These are phyloP conservation scores for Corydoras maculifer DNA, from an alignment of 2,113 vertebrate genomes.

Conservation along the genomic window DNA sequence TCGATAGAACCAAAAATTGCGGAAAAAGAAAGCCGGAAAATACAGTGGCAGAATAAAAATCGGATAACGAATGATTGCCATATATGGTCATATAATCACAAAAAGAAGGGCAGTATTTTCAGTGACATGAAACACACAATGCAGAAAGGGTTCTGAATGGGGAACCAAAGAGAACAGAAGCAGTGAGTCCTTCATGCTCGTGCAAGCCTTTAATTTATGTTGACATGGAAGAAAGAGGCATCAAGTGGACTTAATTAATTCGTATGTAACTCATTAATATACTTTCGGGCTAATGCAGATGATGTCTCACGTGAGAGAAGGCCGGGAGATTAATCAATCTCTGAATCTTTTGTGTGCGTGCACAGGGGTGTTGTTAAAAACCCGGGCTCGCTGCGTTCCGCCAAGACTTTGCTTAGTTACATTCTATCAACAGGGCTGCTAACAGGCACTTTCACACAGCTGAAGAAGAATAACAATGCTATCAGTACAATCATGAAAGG, in stretches of 20 bases:
- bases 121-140: too few species aligned
- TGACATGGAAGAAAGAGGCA: conserved; percentile 34
- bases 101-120: too few species aligned
- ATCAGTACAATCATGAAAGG: not conserved
- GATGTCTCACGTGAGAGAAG: conserved; percentile 16
- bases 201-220: conserved; percentile 51
- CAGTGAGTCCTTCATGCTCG: conserved; percentile 42
- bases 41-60: too few species aligned
- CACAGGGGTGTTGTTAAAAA: not conserved
- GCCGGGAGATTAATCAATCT: conserved; percentile 6
- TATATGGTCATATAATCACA: too few species aligned
- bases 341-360: not conserved
- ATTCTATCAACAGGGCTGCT: not conserved
- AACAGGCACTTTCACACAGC: not conserved
- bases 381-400: not conserved
- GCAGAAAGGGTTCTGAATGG: conserved; percentile 18
- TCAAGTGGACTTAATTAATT: conserved; percentile 43
- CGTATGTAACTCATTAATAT: conserved; percentile 45
- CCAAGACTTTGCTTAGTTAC: not conserved
- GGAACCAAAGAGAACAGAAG: conserved; percentile 21
- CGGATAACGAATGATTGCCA: too few species aligned
- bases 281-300: conserved; percentile 21
- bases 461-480: not conserved
- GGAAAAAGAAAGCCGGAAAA: too few species aligned
- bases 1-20: too few species aligned